A percentile compares a stretch with the other conserved stretches of the same genome.
phyloP scores from a whole-genome alignment of 1,140 invertebrate species.

The Gyrodactylus bullatarudis region DNA sequence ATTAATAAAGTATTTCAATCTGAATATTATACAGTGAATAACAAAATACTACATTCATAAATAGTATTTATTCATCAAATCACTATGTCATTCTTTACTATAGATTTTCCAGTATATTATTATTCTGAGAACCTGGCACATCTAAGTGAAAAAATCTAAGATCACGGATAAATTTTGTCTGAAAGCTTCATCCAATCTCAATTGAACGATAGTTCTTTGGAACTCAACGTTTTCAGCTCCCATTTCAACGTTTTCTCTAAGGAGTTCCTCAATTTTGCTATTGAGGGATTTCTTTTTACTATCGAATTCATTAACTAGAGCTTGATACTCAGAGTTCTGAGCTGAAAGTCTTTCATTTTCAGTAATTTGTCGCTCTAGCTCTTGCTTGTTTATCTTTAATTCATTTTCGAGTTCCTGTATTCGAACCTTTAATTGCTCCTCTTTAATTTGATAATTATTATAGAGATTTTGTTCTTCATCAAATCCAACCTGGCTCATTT shows the following conservation, averaged over 20 bases:
- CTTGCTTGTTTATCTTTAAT: slow-evolving; percentile 17
- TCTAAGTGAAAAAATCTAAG: too few species aligned
- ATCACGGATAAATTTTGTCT: too few species aligned
- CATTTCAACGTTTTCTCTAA: slow-evolving; percentile 65
- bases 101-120: too few species aligned
- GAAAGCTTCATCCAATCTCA: slow-evolving; percentile 54
- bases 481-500: slow-evolving; percentile 66
- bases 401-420: slow-evolving; percentile 68
- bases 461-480: slow-evolving; percentile 77
- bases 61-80: too few species aligned
- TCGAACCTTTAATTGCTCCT: slow-evolving; percentile 53
- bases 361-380: slow-evolving; percentile 11
- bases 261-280: slow-evolving; percentile 54
- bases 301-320: slow-evolving; percentile 39
- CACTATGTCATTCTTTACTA: too few species aligned
- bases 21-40: too few species aligned
- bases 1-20: too few species aligned
- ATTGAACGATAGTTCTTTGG: slow-evolving; percentile 50
- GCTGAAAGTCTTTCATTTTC: slow-evolving; percentile 14
- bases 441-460: slow-evolving; percentile 56
- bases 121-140: too few species aligned
- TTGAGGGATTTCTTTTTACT: slow-evolving; percentile 31
- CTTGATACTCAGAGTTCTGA: slow-evolving; percentile 25
- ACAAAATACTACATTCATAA: too few species aligned
- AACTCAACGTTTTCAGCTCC: slow-evolving; percentile 89